Evolutionary conservation across 1,140 invertebrate genomes (phyloP).

Genomic region (Xylocopa sonorina): DNA sequence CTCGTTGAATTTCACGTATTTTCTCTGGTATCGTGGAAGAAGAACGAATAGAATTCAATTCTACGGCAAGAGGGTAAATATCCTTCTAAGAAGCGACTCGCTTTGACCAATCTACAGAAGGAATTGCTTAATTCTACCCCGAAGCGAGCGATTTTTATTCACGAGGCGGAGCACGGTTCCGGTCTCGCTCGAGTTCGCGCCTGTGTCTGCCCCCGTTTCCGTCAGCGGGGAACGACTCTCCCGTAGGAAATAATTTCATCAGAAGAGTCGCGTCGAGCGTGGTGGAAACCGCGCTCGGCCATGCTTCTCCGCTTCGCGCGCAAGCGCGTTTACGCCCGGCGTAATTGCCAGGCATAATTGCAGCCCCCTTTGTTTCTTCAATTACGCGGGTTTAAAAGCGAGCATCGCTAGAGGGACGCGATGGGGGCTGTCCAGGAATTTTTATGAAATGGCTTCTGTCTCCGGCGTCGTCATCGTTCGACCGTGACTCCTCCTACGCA

Average conservation of each 20-base stretch:
- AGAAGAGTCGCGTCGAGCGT: constrained; percentile 61
- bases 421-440: constrained; percentile 59
- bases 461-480: constrained; percentile 10
- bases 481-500: background rate
- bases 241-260: constrained; percentile 68
- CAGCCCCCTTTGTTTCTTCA: constrained; percentile 78
- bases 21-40: too few species aligned
- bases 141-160: constrained; percentile 1
- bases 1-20: background rate
- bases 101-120: background rate
- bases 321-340: constrained; percentile 31
- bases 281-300: constrained; percentile 49
- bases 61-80: background rate
- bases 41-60: background rate
- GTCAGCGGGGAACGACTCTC: constrained; percentile 32
- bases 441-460: constrained; percentile 70
- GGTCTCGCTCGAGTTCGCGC: background rate
- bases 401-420: constrained; percentile 24
- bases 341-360: constrained; percentile 75
- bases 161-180: constrained; percentile 24
- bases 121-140: constrained; percentile 12
- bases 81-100: background rate
- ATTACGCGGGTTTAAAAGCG: constrained; percentile 73
- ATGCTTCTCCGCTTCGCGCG: constrained; percentile 51
- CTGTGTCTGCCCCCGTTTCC: background rate